Base-by-base conservation (phyloP, 1,140 invertebrate genomes). In the Drosophila oshimai region DNA sequence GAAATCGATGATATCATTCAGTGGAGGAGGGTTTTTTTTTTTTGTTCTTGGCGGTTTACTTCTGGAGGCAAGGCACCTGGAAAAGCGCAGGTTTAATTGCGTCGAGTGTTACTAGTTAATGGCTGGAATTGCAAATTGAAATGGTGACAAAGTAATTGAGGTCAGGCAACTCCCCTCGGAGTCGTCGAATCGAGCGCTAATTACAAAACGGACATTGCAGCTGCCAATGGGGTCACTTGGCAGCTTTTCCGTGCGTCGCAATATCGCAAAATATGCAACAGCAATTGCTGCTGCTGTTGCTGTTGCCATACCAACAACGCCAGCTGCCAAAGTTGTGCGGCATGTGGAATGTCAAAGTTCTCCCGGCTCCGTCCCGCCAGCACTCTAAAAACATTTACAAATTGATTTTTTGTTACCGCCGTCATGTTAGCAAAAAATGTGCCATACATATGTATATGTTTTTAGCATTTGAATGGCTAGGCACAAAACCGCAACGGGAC, bases 91-190 rank as follows among this genome's bases (percentile, higher is more conserved):
- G 81, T 86, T 86, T 87, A 88, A 87, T 87, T 87, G 77, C 81
- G 81, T 87, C 65, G 81, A 81, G 83, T 69, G 77, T 87, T 80
- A 87, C 80, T 87, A 86, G 80, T 86, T 86, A 86, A 86, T 86
- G 75, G 76, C 81, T 87, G 69, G 77, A 87, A 87, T 87, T 87
- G 81, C 81, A 87, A 87, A 87, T 87, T 87, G 81, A 87, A 87
- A 87, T 86, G 81, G 81, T 86, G 81, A 86, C 81, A 86, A 86
- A 86, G 81, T 79, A 87, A 87, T 86, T 86, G 81, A 75, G 81
- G 81, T 87, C 83, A 87, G 74, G 51, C 65, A 80, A 73, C 67
- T 86, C 81, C 80, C 80, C 75, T 12, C 39, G 54, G 36, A 50
- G 44, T 42, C 36, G 28, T 37, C 47, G 65, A 39, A 57, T 54